Conservation (phyloP, 2,113 vertebrate genomes). For the Gila orcuttii region DNA sequence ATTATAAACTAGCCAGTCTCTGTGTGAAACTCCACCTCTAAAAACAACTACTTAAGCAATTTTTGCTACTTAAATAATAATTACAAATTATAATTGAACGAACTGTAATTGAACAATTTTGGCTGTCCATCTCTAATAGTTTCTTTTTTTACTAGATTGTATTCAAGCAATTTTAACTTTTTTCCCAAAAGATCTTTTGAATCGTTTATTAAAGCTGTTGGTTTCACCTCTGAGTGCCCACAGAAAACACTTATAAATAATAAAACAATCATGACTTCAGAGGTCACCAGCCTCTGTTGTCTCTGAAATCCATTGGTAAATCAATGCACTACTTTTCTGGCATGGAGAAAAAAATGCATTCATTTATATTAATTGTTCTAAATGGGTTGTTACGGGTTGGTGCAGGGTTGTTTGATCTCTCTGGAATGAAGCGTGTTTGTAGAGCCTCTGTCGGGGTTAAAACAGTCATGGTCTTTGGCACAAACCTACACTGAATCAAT, state of each 20-base stretch:
- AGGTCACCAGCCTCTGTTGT: not conserved
- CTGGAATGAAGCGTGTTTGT: conserved; percentile 38
- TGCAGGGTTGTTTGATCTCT: conserved; percentile 17
- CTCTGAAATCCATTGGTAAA: conserved; percentile 11
- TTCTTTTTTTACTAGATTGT: too few species aligned
- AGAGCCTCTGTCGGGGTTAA: conserved; percentile 25
- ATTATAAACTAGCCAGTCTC: not conserved
- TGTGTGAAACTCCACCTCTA: not conserved
- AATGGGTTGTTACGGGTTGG: conserved; percentile 2
- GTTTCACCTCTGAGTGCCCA: not conserved
- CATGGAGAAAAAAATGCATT: conserved; percentile 1
- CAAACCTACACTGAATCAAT: conserved; percentile 27
- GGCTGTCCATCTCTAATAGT: too few species aligned
- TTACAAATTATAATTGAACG: not conserved
- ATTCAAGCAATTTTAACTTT: not conserved
- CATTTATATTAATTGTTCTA: conserved; percentile 29
- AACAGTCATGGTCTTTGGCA: conserved; percentile 34
- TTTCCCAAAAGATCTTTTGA: not conserved
- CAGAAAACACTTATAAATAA: conserved; percentile 11
- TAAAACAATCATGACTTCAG: not conserved
- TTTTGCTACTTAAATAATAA: not conserved
- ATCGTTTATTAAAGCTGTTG: not conserved
- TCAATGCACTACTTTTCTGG: not conserved
- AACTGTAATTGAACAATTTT: not conserved
- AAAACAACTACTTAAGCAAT: not conserved